These are phyloP conservation scores for Brachionus asplanchnoidis DNA, from an alignment of 1,140 invertebrate genomes.

Conservation along the genomic window DNA sequence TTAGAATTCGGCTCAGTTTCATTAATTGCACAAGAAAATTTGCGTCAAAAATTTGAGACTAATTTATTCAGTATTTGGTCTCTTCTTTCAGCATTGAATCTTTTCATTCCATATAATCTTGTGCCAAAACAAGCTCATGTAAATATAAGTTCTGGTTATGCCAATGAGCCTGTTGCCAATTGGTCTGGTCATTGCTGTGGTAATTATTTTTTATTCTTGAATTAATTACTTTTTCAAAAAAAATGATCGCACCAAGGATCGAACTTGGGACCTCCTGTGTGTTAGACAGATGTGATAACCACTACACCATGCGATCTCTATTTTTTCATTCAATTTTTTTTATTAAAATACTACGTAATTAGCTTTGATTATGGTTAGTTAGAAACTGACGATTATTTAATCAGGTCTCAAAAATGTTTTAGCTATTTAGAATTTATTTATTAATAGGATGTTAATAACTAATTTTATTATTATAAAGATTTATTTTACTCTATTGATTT, in stretches of 20 bases:
- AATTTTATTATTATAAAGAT: too few species aligned
- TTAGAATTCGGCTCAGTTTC: slow-evolving; percentile 34
- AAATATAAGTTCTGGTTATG: slow-evolving; percentile 38
- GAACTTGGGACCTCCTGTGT: slow-evolving; percentile 31
- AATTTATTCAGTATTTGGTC: slow-evolving; percentile 37
- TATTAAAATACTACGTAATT: too few species aligned
- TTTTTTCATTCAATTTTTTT: neutral
- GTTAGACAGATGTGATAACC: slow-evolving; percentile 29
- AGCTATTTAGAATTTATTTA: too few species aligned
- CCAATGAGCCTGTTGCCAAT: slow-evolving; percentile 29
- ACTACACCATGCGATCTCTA: slow-evolving; percentile 23
- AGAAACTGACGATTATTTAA: too few species aligned
- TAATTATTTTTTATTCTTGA: neutral
- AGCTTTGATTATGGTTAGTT: too few species aligned
- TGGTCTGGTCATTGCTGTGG: slow-evolving; percentile 41
- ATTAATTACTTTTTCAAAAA: neutral
- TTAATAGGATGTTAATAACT: too few species aligned
- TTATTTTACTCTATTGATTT: too few species aligned
- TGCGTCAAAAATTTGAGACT: slow-evolving; percentile 20
- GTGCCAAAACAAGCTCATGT: slow-evolving; percentile 30
- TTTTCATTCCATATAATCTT: neutral
- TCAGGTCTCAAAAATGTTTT: too few species aligned
- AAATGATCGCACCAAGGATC: slow-evolving; percentile 32
- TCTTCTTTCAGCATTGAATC: slow-evolving; percentile 10
- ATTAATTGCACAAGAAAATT: neutral